These are phyloP conservation scores for Pristionchus exspectatus DNA, from an alignment of 2,888 invertebrate genomes.

Conservation along the genomic window DNA sequence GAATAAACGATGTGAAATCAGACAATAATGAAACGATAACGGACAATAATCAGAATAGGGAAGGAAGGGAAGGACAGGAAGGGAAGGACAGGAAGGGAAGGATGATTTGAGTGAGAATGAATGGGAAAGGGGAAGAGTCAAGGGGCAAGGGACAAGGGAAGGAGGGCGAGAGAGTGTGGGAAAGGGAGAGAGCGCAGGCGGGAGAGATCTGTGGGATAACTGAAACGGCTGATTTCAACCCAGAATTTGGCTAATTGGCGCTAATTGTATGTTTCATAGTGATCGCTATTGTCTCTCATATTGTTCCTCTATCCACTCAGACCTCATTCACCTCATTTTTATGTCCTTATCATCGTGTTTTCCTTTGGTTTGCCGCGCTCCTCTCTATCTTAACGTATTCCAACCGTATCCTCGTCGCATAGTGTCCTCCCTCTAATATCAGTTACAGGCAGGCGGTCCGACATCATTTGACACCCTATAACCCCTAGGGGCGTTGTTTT, in stretches of 20 bases:
- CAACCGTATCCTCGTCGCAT: background rate
- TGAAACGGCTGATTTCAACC: background rate
- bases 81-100: no score
- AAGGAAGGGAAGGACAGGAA: no score
- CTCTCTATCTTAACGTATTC: background rate
- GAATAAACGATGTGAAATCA: no score
- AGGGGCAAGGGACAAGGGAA: no score
- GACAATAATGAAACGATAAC: no score
- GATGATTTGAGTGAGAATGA: no score
- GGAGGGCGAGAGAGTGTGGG: conserved; percentile 28
- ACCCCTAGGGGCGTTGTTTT: no score
- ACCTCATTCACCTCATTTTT: background rate
- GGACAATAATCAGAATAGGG: no score
- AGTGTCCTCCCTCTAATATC: background rate
- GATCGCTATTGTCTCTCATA: background rate
- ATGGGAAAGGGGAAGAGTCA: no score
- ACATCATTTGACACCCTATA: background rate
- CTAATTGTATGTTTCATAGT: background rate
- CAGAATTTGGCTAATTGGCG: background rate
- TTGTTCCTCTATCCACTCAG: background rate
- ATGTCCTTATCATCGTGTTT: background rate
- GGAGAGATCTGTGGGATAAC: background rate
- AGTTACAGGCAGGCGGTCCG: background rate
- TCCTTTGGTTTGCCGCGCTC: background rate
- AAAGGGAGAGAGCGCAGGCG: conserved; percentile 40